phyloP scores from a whole-genome alignment of 1,140 invertebrate species.

The Drosophila nikananu region DNA sequence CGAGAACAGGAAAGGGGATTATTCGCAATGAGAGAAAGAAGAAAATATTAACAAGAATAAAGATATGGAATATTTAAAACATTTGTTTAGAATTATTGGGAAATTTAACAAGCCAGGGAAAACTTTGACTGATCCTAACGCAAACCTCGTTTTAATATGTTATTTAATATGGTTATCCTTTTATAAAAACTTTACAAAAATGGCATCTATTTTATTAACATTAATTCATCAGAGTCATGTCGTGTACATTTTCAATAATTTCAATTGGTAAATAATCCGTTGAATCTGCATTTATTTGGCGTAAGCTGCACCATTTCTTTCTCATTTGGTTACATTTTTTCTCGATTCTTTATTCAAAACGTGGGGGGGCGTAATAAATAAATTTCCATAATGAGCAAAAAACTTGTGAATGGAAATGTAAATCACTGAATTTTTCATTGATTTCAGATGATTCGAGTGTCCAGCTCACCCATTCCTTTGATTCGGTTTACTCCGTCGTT shows the following conservation, averaged over 20 bases:
- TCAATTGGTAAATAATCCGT: slow-evolving; percentile 12
- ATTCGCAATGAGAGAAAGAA: too few species aligned
- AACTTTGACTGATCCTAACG: background rate
- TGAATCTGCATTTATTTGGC: slow-evolving; percentile 21
- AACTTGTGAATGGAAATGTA: slow-evolving; percentile 21
- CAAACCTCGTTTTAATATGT: background rate
- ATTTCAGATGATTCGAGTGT: slow-evolving; percentile 30
- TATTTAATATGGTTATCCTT: background rate
- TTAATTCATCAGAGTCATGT: background rate
- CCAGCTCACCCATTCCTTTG: slow-evolving; percentile 7
- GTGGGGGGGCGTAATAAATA: slow-evolving; percentile 25
- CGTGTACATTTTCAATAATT: slow-evolving; percentile 8
- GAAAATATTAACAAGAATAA: background rate
- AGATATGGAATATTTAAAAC: background rate
- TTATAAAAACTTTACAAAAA: background rate
- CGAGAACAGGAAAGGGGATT: background rate
- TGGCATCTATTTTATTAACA: background rate
- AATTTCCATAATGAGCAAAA: slow-evolving; percentile 40
- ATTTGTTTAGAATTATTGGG: background rate
- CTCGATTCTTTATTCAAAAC: slow-evolving; percentile 19
- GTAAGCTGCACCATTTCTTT: slow-evolving; percentile 13
- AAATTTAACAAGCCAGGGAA: too few species aligned
- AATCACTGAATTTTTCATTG: slow-evolving; percentile 42
- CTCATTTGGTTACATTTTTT: slow-evolving; percentile 3
- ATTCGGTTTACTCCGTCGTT: background rate